Percentiles rank a stretch among this genome's conserved stretches.
Conservation (phyloP, 92 coral and sea anemone species). For the Anthopleura xanthogrammica region DNA sequence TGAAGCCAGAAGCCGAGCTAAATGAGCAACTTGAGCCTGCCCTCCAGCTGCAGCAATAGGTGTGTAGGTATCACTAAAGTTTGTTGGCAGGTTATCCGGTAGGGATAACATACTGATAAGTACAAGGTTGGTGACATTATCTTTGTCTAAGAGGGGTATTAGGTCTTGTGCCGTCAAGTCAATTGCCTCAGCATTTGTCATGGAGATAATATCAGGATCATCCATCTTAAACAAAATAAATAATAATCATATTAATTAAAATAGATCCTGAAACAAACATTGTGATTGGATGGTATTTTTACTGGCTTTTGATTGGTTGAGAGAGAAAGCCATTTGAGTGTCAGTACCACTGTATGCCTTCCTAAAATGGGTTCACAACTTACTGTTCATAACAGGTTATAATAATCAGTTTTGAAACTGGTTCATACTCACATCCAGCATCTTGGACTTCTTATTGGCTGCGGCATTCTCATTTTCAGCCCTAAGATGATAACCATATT, state of each 20-base stretch:
- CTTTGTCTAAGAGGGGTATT: conserved; percentile 83
- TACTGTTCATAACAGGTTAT: background rate
- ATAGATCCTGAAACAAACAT: too few relatives aligned
- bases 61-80: conserved; percentile 96
- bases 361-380: too few relatives aligned
- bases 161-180: conserved; percentile 93
- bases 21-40: conserved; percentile 96
- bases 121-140: conserved; percentile 88
- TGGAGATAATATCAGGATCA: conserved; percentile 74
- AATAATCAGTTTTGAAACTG: background rate
- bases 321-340: too few relatives aligned
- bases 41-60: conserved; percentile 99
- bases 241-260: background rate
- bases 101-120: conserved; percentile 93
- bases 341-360: too few relatives aligned
- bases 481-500: conserved; percentile 17
- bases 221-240: conserved; percentile 52
- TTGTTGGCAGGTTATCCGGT: conserved; percentile 87
- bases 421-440: conserved; percentile 60
- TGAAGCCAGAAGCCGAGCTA: conserved; percentile 90
- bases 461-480: conserved; percentile 65
- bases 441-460: conserved; percentile 59
- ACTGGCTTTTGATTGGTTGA: background rate
- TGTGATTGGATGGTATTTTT: too few relatives aligned
- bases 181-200: conserved; percentile 93